phyloP scores from a whole-genome alignment of 2,797 vertebrate genomes.

The Oryzias dopingdopingensis region DNA sequence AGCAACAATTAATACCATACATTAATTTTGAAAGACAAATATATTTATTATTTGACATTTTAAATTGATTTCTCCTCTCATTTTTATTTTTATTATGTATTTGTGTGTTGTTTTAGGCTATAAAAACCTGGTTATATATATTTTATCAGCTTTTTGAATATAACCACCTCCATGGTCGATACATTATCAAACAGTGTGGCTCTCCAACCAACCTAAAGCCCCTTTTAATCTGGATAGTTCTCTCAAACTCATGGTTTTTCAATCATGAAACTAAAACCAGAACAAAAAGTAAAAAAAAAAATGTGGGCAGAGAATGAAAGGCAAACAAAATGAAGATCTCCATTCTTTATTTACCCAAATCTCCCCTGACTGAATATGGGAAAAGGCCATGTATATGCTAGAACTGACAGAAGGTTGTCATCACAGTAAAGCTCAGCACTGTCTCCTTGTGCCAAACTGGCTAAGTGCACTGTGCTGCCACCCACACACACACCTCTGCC shows the following conservation, averaged over 20 bases:
- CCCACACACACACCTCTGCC: constrained; percentile 70
- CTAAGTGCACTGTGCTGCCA: constrained; percentile 59
- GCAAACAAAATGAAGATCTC: constrained; percentile 12
- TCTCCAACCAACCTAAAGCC: too few relatives aligned
- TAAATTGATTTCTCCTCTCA: too few relatives aligned
- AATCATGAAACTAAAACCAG: neutral
- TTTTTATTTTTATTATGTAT: too few relatives aligned
- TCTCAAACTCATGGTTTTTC: too few relatives aligned
- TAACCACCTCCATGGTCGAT: too few relatives aligned
- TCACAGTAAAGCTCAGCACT: constrained; percentile 59
- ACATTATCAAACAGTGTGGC: too few relatives aligned
- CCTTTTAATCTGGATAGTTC: neutral
- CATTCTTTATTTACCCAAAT: neutral
- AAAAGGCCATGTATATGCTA: constrained; percentile 28
- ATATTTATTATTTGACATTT: too few relatives aligned
- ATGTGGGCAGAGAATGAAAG: constrained; percentile 5
- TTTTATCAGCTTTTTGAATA: too few relatives aligned
- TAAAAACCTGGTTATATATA: too few relatives aligned
- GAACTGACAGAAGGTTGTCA: constrained; percentile 68
- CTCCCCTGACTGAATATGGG: constrained; percentile 8
- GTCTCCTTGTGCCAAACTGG: constrained; percentile 66
- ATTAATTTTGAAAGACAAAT: too few relatives aligned
- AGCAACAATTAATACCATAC: too few relatives aligned
- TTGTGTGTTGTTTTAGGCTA: too few relatives aligned
- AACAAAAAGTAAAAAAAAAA: constrained; percentile 1